phyloP scores from a whole-genome alignment of 2,113 vertebrate species.

The Mixornis gularis region DNA sequence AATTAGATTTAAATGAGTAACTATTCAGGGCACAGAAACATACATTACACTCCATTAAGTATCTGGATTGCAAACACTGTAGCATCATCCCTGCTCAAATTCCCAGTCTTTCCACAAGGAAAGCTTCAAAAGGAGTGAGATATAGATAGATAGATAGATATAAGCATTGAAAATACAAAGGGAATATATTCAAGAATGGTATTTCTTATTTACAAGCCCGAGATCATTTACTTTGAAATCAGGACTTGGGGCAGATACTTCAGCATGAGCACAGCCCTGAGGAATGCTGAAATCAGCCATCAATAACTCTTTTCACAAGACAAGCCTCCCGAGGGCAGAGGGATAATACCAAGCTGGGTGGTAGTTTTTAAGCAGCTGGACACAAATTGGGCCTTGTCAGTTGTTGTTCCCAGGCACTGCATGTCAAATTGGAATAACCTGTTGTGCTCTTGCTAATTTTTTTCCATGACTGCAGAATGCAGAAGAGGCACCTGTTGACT shows the following conservation, averaged over 20 bases:
- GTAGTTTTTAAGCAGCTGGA: slow-evolving; percentile 63
- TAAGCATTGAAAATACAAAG: neutral
- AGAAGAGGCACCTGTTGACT: slow-evolving; percentile 51
- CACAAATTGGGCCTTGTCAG: slow-evolving; percentile 54
- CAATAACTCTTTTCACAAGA: slow-evolving; percentile 58
- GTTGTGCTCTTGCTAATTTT: neutral
- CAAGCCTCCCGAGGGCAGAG: slow-evolving; percentile 34
- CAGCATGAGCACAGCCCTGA: slow-evolving; percentile 48
- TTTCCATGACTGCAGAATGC: slow-evolving; percentile 9
- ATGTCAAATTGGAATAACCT: slow-evolving; percentile 58
- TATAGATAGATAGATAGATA: neutral
- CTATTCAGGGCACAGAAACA: neutral
- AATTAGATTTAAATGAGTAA: neutral
- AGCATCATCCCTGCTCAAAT: neutral
- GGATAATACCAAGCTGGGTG: slow-evolving; percentile 57
- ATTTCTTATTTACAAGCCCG: neutral
- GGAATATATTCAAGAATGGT: neutral
- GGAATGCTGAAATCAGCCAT: slow-evolving; percentile 58
- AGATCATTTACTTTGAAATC: slow-evolving; percentile 29
- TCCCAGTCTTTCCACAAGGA: neutral
- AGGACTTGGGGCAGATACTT: slow-evolving; percentile 26
- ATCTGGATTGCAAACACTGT: neutral
- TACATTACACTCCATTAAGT: rapidly evolving
- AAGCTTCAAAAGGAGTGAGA: neutral
- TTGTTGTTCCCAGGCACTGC: slow-evolving; percentile 52